Evolutionary conservation across 2,888 invertebrate genomes (phyloP), one percentile per base, ranked within the genome.

Genomic region (Mesochorus sp.): DNA sequence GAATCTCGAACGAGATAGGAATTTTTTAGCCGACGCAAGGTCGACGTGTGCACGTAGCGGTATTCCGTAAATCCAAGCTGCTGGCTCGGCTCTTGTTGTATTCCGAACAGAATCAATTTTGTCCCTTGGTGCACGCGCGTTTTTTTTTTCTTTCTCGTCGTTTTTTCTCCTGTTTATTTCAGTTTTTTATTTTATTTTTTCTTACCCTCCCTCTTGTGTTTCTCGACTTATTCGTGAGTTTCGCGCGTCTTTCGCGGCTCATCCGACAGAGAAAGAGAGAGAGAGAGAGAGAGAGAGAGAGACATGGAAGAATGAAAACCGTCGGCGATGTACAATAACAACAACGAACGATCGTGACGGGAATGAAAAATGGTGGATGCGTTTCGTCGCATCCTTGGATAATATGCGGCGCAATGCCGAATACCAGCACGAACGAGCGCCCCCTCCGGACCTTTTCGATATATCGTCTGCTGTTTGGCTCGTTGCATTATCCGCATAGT

Each of bases 311-410:
- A 87, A 87, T 83, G 85, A 83, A 84, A 80, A 80, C 80, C 83
- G 24, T 39, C 28, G 81, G 73, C 81, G 80, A 83, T 85, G 84
- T 67, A 85, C 85, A 85, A 82, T 84, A 85, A 85, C 85, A 85
- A 75, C 85, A 83, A 74, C 75, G 80, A 76, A 81, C 80, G 84
- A 82, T 84, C 88, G 88, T 89, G 88, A 86, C 84, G 75, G 79
- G 89, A 83, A 81, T 89, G 83, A 84, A 83, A 75, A 88, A 87
- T 86, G 83, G 80, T 82, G 49, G 76, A 82, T 83, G 84, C 81
- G 85, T 88, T 86, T 87, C 85, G 85, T 85, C n/a, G 87, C 87
- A 90, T 89, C 90, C 88, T 89, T 89, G 89, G 85, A 88, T 89
- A 87, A 88, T 89, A 89, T 89, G 89, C 87, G 86, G 84, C 79